phyloP scores from a whole-genome alignment of 2,797 vertebrate genomes.

The Falco concolor region DNA sequence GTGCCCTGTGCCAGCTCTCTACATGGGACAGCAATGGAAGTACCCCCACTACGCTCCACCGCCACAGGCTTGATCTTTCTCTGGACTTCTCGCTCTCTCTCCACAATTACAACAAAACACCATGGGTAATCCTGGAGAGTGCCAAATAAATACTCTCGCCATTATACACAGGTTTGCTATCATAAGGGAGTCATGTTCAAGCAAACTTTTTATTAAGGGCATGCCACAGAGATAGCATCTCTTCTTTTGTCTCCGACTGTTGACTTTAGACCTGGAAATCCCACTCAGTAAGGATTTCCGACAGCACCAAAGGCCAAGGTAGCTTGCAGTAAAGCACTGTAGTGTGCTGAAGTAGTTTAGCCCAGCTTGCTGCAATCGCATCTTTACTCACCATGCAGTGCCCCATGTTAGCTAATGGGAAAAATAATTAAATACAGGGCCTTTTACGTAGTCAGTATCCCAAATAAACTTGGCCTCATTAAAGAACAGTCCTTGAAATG shows the following conservation, averaged over 20 bases:
- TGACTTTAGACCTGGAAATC: slow-evolving; percentile 14
- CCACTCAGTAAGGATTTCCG: neutral
- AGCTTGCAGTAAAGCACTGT: neutral
- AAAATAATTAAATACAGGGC: neutral
- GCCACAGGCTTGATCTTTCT: neutral
- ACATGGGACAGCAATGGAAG: neutral
- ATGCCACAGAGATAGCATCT: neutral
- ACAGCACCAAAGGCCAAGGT: neutral
- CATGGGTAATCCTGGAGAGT: neutral
- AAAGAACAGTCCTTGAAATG: neutral
- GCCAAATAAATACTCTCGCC: neutral
- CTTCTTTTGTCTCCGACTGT: neutral
- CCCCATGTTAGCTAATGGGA: neutral
- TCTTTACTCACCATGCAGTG: neutral
- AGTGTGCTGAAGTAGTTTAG: neutral
- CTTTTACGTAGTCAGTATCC: neutral
- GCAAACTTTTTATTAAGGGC: neutral
- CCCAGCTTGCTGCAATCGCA: neutral
- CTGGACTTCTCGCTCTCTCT: neutral
- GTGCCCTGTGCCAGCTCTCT: neutral
- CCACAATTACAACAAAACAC: neutral
- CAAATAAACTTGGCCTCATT: neutral
- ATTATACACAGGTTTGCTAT: neutral
- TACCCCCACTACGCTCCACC: rapidly evolving
- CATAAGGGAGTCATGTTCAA: neutral